These are phyloP conservation scores for Pseudomyrmex flavicornis DNA, from an alignment of 1,140 invertebrate genomes.

Conservation along the genomic window DNA sequence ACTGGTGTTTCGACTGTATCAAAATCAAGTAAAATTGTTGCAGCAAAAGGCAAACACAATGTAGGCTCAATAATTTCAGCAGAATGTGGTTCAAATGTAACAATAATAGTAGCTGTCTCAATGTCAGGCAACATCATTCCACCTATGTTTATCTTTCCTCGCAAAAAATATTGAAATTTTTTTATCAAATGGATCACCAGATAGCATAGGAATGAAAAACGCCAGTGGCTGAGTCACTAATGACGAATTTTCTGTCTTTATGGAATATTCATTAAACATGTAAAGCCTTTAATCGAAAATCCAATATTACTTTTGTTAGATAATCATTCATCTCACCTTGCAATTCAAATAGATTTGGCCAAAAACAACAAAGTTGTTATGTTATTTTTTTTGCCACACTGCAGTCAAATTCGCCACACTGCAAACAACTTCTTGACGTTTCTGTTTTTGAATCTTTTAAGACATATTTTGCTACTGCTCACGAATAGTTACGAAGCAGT, in stretches of 20 bases:
- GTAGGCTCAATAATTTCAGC: too few species aligned
- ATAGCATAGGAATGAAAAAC: background rate
- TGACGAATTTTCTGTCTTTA: background rate
- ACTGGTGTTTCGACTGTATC: too few species aligned
- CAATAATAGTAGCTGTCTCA: too few species aligned
- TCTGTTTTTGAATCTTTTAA: slow-evolving; percentile 82
- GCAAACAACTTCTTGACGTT: background rate
- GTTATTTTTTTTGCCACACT: background rate
- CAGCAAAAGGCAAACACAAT: too few species aligned
- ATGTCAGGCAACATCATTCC: too few species aligned
- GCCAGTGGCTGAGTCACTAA: background rate
- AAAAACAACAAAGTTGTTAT: background rate
- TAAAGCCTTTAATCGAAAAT: background rate
- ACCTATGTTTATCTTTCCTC: too few species aligned
- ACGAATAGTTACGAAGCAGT: slow-evolving; percentile 78
- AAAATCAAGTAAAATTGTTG: too few species aligned
- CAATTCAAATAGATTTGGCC: background rate
- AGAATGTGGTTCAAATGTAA: too few species aligned
- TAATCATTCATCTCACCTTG: background rate
- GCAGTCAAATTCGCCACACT: background rate
- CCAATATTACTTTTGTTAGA: background rate
- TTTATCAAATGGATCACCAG: background rate
- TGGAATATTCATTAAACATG: background rate
- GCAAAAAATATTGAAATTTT: background rate
- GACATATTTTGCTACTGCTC: slow-evolving; percentile 72